Base-by-base conservation (phyloP, 2,113 vertebrate species). In the Caranx ignobilis region DNA sequence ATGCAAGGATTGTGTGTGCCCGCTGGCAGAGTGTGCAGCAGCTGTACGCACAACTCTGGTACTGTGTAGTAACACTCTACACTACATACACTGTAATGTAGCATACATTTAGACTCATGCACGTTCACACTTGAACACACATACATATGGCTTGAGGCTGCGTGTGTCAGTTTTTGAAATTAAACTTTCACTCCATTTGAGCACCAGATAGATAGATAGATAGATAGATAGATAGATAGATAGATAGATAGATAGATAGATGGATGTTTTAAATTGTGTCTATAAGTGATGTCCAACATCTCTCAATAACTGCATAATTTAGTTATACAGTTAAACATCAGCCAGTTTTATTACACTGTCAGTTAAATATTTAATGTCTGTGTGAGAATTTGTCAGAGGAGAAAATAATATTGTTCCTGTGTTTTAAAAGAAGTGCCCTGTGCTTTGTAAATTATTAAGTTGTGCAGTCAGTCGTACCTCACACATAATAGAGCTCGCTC, bases 1-100 rank as follows among this genome's bases (percentile, higher is more conserved):
- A 83, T 86, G 78, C 76, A 83, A 72, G 67, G 57, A 71, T 78
- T 64, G 64, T 83, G 78, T 79, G 16, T 84, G 79, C 39, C 65
- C 21, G 41, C 56, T 72, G 71, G 81, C 70, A 54, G 63, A 56
- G 69, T 84, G 77, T 76, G 82, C 60, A 43, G n/a, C 32, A 64
- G 59, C 78, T 47, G 45, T 54, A 57, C 10, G 15, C 74, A 69
- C 69, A 71, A 18, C 68, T 5, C 1, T 5, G 39, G 32, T 56
- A 69, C 77, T 52, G 75, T 43, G 39, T 61, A 72, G 64, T 64
- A 66, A 52, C 61, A 67, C 34, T 18, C 1, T 26, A 37, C 18
- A 62, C 12, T 35, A 45, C 48, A 69, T 45, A 13, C 11, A 67
- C 62, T 66, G 69, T 64, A 31, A 52, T 5, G 32, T 62, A 67